A percentile compares a stretch with the other conserved stretches of the same genome.
These are phyloP conservation scores for Drosophila vallismaia DNA, from an alignment of 2,888 invertebrate species.

Conservation along the genomic window DNA sequence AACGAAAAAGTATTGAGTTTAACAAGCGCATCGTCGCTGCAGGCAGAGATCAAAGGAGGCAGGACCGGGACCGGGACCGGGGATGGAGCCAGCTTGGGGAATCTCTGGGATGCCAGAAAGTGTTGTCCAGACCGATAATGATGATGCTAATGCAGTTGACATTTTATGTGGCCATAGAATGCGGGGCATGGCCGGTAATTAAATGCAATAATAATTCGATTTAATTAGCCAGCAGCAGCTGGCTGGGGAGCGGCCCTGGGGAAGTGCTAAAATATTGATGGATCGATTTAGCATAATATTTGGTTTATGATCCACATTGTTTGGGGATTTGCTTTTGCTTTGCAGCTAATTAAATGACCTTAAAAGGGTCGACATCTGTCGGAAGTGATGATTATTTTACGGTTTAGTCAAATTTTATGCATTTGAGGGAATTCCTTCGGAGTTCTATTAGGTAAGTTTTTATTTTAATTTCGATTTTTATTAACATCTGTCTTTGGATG, in stretches of 20 bases:
- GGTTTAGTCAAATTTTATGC: neutral
- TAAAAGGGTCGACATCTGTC: conserved; percentile 18
- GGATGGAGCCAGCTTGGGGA: neutral
- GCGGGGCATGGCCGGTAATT: conserved; percentile 56
- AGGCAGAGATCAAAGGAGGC: conserved; percentile 51
- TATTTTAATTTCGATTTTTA: too few relatives aligned
- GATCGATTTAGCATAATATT: conserved; percentile 56
- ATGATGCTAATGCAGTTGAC: conserved; percentile 78
- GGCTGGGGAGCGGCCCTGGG: conserved; percentile 37
- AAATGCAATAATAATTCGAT: conserved; percentile 75
- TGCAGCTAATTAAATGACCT: conserved; percentile 37
- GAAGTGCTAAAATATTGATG: conserved; percentile 52
- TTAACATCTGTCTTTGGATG: too few relatives aligned
- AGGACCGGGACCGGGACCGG: neutral
- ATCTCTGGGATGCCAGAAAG: conserved; percentile 43
- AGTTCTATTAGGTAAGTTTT: too few relatives aligned
- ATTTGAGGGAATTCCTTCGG: too few relatives aligned
- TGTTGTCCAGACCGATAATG: conserved; percentile 65
- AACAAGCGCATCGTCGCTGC: conserved; percentile 69
- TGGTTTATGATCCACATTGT: conserved; percentile 41
- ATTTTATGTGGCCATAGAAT: conserved; percentile 69
- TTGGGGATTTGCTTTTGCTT: conserved; percentile 34
- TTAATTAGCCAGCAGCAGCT: conserved; percentile 72
- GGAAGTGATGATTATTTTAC: neutral
- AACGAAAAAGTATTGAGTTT: conserved; percentile 66